phyloP scores from a whole-genome alignment of 2,797 vertebrate species.

The Lates japonicus region DNA sequence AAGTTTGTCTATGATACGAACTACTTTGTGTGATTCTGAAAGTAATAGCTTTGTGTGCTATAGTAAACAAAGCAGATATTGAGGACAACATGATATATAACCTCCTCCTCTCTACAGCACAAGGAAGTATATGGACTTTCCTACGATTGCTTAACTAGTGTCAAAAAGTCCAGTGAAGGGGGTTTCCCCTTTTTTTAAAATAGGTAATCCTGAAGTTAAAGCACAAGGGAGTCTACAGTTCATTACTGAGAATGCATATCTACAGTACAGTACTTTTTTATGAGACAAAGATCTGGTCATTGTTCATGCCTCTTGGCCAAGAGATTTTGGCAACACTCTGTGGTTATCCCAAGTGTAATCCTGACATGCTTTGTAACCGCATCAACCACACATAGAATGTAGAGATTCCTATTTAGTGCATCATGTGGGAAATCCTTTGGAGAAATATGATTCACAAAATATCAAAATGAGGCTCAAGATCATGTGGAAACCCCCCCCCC shows the following conservation, averaged over 20 bases:
- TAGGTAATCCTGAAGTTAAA: neutral
- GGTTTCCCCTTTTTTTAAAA: constrained; percentile 19
- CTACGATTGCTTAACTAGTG: constrained; percentile 18
- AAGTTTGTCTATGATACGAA: neutral
- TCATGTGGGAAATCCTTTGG: constrained; percentile 4
- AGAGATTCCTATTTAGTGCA: neutral
- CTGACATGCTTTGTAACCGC: no score
- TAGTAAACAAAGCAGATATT: neutral
- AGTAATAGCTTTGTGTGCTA: neutral
- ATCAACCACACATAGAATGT: no score
- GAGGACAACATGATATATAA: neutral
- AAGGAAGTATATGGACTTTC: constrained; percentile 60
- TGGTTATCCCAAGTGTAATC: rapidly evolving
- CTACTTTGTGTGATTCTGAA: neutral
- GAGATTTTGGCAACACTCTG: neutral
- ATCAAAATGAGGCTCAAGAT: neutral
- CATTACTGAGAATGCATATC: neutral
- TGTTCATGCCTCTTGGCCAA: neutral
- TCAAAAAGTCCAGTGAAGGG: constrained; percentile 53
- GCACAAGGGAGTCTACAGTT: neutral
- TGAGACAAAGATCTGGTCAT: neutral
- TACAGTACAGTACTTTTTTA: neutral
- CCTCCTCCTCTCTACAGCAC: neutral
- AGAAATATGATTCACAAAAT: neutral
- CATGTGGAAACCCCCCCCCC: constrained; percentile 39